phyloP scores from a whole-genome alignment of 2,113 vertebrate species.

The Pagrus major region DNA sequence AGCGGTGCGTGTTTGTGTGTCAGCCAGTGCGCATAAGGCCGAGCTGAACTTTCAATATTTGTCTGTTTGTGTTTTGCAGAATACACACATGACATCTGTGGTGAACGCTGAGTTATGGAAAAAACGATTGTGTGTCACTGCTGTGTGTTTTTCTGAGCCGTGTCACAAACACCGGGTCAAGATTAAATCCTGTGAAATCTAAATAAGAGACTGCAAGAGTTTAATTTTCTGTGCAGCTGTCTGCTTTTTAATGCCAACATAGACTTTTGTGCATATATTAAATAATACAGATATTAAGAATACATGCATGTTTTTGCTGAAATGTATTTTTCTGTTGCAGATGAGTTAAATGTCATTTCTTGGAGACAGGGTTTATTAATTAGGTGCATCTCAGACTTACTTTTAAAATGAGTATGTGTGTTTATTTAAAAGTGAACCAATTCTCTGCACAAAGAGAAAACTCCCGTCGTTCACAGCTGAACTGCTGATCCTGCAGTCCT shows the following conservation, averaged over 20 bases:
- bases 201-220: no score
- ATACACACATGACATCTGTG: neutral
- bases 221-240: neutral
- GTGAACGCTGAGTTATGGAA: neutral
- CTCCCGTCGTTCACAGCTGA: neutral
- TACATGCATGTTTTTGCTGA: neutral
- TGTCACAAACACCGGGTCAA: neutral
- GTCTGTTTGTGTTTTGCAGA: constrained; percentile 22
- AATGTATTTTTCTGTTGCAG: no score
- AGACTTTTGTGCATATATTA: neutral
- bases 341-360: no score
- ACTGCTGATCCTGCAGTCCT: neutral
- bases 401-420: neutral
- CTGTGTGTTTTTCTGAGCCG: neutral
- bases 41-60: constrained; percentile 74
- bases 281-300: no score
- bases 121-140: neutral
- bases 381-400: no score
- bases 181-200: neutral
- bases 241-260: neutral
- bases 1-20: neutral
- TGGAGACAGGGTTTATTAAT: no score
- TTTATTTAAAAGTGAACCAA: neutral
- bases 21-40: neutral
- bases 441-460: neutral